These are phyloP conservation scores for Hormaphis cornu DNA, from an alignment of 1,140 invertebrate genomes.

Conservation along the genomic window DNA sequence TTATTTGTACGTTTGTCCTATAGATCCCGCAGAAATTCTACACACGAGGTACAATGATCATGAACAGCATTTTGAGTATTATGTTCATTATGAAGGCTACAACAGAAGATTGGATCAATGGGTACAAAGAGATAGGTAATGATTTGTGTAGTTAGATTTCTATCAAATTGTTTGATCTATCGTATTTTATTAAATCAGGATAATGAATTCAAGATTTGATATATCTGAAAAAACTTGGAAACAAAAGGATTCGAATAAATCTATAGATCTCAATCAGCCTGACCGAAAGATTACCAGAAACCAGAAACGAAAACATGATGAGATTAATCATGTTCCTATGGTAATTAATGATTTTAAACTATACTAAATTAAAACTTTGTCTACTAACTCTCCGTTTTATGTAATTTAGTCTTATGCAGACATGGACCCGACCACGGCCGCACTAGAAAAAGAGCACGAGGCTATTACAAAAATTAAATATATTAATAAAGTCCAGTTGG, in stretches of 20 bases:
- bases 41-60: slow-evolving; percentile 72
- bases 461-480: slow-evolving; percentile 97
- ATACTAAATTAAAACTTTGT: no score
- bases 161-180: neutral
- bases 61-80: slow-evolving; percentile 75
- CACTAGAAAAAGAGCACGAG: slow-evolving; percentile 96
- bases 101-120: slow-evolving; percentile 94
- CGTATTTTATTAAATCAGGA: slow-evolving; percentile 42
- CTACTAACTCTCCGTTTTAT: slow-evolving; percentile 7
- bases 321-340: slow-evolving; percentile 97
- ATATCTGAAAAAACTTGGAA: slow-evolving; percentile 61
- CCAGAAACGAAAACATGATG: slow-evolving; percentile 95
- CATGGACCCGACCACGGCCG: slow-evolving; percentile 62
- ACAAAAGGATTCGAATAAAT: slow-evolving; percentile 49
- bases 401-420: slow-evolving; percentile 39
- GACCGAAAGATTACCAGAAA: slow-evolving; percentile 92
- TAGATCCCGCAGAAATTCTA: slow-evolving; percentile 82
- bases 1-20: slow-evolving; percentile 32
- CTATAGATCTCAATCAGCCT: slow-evolving; percentile 57
- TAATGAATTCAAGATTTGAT: slow-evolving; percentile 73
- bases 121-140: slow-evolving; percentile 65
- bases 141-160: neutral
- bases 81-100: slow-evolving; percentile 92
- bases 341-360: slow-evolving; percentile 40
- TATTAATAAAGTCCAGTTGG: slow-evolving; percentile 93